A percentile compares a stretch with the other conserved stretches of the same genome.
phyloP scores from a whole-genome alignment of 2,113 vertebrate species.

The Corynorhinus townsendii region DNA sequence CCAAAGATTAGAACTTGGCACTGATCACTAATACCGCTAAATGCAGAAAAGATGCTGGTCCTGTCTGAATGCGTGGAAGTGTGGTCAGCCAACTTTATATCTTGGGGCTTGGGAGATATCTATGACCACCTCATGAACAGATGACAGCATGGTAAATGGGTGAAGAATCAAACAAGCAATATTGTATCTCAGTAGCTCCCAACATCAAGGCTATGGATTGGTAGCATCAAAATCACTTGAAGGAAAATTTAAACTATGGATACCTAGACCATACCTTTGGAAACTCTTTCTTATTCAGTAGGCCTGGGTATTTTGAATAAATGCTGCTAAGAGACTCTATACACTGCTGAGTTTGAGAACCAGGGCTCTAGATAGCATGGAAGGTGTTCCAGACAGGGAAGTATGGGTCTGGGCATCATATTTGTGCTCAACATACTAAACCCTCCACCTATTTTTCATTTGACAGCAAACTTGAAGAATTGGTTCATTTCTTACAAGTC shows the following conservation, averaged over 20 bases:
- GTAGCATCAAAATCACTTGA: background rate
- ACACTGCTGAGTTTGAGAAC: background rate
- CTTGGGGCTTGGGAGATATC: background rate
- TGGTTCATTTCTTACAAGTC: slow-evolving; percentile 83
- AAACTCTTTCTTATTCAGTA: background rate
- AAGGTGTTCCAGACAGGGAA: background rate
- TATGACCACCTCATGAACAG: background rate
- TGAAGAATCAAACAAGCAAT: background rate
- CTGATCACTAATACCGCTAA: background rate
- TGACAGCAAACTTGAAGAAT: slow-evolving; percentile 86
- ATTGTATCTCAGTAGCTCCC: background rate
- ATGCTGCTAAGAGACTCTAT: background rate
- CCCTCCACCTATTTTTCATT: slow-evolving; percentile 54
- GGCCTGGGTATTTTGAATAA: background rate
- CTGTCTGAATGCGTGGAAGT: background rate
- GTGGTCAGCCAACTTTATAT: background rate
- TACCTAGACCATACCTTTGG: background rate
- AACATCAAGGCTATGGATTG: background rate
- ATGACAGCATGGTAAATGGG: background rate
- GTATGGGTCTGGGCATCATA: background rate
- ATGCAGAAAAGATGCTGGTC: background rate
- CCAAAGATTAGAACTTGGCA: background rate
- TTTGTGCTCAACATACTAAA: background rate
- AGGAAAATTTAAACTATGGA: background rate
- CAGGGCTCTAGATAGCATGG: background rate